Evolutionary conservation across 1,140 invertebrate species (phyloP).

Genomic region (Drosophila pruinosa): DNA sequence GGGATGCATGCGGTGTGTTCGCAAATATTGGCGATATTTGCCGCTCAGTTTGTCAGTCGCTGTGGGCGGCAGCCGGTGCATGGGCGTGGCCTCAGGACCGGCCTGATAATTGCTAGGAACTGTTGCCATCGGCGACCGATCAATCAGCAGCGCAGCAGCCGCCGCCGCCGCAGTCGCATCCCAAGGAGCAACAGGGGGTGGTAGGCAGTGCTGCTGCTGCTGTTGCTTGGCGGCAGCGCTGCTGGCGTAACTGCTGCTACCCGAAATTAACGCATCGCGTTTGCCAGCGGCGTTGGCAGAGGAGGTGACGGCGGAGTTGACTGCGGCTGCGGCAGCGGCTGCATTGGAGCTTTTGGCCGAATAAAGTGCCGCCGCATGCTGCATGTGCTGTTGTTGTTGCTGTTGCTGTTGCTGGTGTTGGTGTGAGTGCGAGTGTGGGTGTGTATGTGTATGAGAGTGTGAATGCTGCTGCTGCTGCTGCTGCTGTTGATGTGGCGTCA

Average conservation of each 20-base stretch:
- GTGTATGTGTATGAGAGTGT: slow-evolving; percentile 31
- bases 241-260: slow-evolving; percentile 60
- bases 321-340: slow-evolving; percentile 22
- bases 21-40: slow-evolving; percentile 84
- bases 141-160: slow-evolving; percentile 62
- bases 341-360: slow-evolving; percentile 49
- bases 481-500: slow-evolving; percentile 82
- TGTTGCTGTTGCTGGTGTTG: slow-evolving; percentile 8
- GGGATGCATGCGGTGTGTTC: slow-evolving; percentile 84
- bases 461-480: slow-evolving; percentile 20
- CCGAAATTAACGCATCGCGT: slow-evolving; percentile 80
- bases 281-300: slow-evolving; percentile 50
- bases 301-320: slow-evolving; percentile 30
- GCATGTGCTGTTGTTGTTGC: slow-evolving; percentile 30
- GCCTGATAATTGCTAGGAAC: slow-evolving; percentile 83
- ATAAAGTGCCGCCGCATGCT: slow-evolving; percentile 55
- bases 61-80: slow-evolving; percentile 54
- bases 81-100: slow-evolving; percentile 78
- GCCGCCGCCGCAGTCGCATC: slow-evolving; percentile 59
- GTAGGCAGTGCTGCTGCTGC: slow-evolving; percentile 64
- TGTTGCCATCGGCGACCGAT: slow-evolving; percentile 82
- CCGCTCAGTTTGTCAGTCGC: slow-evolving; percentile 83
- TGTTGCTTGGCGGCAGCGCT: slow-evolving; percentile 47
- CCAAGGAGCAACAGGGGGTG: slow-evolving; percentile 56
- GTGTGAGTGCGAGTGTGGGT: slow-evolving; percentile 32